Conservation (phyloP, 2,113 vertebrate species). For the Halichoeres trimaculatus region DNA sequence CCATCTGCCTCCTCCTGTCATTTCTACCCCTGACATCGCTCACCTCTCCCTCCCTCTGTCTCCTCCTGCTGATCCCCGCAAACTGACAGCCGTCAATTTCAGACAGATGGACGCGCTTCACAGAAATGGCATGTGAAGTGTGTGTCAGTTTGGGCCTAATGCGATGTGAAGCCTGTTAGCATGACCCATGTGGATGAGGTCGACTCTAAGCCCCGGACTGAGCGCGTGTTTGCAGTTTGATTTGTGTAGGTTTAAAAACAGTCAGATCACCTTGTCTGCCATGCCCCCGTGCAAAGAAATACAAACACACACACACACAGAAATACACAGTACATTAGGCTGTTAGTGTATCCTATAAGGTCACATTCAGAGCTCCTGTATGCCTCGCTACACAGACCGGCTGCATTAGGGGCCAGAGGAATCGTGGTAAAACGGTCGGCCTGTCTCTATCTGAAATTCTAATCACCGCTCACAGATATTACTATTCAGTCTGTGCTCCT, state of each 20-base stretch:
- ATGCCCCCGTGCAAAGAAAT: constrained; percentile 27
- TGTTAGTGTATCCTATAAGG: constrained; percentile 63
- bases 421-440: constrained; percentile 38
- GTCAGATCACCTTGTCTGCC: constrained; percentile 39
- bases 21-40: constrained; percentile 50
- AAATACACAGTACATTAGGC: constrained; percentile 34
- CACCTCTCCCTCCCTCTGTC: constrained; percentile 34
- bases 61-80: constrained; percentile 29
- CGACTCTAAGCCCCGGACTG: constrained; percentile 19
- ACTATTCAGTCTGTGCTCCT: constrained; percentile 59
- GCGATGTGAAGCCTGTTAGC: constrained; percentile 35
- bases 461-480: constrained; percentile 72
- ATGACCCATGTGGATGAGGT: constrained; percentile 12
- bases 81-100: constrained; percentile 71
- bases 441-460: constrained; percentile 75
- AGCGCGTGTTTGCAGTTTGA: constrained; percentile 20
- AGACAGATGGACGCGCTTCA: constrained; percentile 45
- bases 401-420: constrained; percentile 67
- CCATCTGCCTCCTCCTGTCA: constrained; percentile 59
- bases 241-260: constrained; percentile 36
- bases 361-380: constrained; percentile 70
- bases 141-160: constrained; percentile 33
- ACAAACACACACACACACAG: constrained; percentile 11
- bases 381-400: constrained; percentile 59
- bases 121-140: constrained; percentile 34